Evolutionary conservation across 2,797 vertebrate genomes (phyloP), one percentile per base, ranked within the genome.

Genomic region (Melanotaenia pygmaea): DNA sequence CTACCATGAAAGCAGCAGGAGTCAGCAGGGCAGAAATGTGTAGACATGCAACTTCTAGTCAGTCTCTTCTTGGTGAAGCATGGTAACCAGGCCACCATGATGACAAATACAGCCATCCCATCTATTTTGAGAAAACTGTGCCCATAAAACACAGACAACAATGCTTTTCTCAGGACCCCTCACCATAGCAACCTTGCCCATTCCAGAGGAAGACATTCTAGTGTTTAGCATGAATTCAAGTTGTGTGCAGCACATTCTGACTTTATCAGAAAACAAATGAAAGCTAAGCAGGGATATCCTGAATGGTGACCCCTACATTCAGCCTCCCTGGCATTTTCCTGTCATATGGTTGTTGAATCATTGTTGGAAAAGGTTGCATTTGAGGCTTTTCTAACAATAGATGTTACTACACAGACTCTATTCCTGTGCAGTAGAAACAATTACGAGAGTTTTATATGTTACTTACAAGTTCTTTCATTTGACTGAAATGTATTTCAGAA

Each of bases 381-480:
- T 43, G 35, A 67, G 53, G 70, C 34, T 56, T 72, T 18, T 20
- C 10, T 53, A 20, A 40, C 22, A 50, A 9, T 24, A 7, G 2
- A 7, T 45, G 61, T 61, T 32, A 37, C 2, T 24, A 4, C 4
- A 56, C 16, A 24, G 1, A 28, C 56, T 12, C 32, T 22, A 59
- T 0, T 58, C 34, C 20, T 59, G 6, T 30, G 9, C 5, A 62
- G 43, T 18, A 62, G n/a, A 64, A 64, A 70, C 24, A 67, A 12
- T 10, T 5, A 32, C 3, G 34, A 0, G 10, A 59, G 56, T 16
- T 58, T 60, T 11, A 11, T 47, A 18, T 61, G 51, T 60, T 53
- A 11, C 94, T 94, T 89, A 97, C 97, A 54, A 95, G 89, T 0
- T 79, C 83, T 61, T 91, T 72, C 4, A 94, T 84, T 50, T 86